Conservation (phyloP, 64 coral and sea anemone species). For the Stichodactyla mertensii region DNA sequence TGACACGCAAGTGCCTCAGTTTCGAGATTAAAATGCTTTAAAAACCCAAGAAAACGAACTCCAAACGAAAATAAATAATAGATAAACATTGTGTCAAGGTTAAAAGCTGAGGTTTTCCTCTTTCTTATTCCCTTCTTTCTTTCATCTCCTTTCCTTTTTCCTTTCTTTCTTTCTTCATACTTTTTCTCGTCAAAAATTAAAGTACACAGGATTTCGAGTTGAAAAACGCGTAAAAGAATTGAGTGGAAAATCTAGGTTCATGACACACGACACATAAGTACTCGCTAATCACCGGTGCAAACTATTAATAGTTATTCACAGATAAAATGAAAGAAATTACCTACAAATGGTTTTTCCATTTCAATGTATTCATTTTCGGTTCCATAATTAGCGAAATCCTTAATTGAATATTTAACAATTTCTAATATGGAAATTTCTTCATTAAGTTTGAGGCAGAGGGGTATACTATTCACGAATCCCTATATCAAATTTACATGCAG, state of each 20-base stretch:
- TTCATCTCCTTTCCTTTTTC: too few relatives aligned
- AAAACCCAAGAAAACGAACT: not conserved
- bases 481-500: too few relatives aligned
- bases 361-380: not conserved
- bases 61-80: not conserved
- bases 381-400: too few relatives aligned
- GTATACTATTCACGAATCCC: too few relatives aligned
- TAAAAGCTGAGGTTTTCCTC: not conserved
- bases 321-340: not conserved
- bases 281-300: not conserved
- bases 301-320: not conserved
- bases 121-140: too few relatives aligned
- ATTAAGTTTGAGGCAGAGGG: too few relatives aligned
- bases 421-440: too few relatives aligned
- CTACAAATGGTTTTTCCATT: not conserved
- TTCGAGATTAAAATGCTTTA: not conserved
- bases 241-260: not conserved
- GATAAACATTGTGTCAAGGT: not conserved
- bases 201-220: too few relatives aligned
- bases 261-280: not conserved
- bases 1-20: not conserved
- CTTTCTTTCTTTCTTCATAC: too few relatives aligned
- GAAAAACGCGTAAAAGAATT: not conserved
- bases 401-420: too few relatives aligned
- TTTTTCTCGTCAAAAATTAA: too few relatives aligned